Evolutionary conservation across 2,113 vertebrate species (phyloP), one percentile per base, ranked within the genome.

Genomic region (Cromileptes altivelis): DNA sequence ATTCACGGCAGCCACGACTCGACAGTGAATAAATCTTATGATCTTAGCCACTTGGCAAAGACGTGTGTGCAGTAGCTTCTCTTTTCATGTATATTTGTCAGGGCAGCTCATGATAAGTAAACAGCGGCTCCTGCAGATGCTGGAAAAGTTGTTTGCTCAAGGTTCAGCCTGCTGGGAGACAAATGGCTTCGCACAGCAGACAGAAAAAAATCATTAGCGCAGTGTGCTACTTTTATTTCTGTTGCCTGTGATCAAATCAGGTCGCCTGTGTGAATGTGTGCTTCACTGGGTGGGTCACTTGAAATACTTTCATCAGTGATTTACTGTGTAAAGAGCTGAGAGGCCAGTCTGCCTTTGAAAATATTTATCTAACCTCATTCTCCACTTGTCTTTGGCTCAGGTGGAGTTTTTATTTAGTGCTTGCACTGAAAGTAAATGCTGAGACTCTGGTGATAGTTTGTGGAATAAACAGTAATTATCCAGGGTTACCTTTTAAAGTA

Each of bases 211-310:
- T 33, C 82, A 85, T 87, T 78, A 88, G 42, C 1, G 1, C 57
- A 2, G 58, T 42, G 37, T 49, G 56, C 56, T 71, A 8, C 77
- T 78, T 70, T 55, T 78, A 78, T 77, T 83, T 79, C 60, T 91
- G 75, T 86, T 84, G 81, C 89, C 42, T 80, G 78, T 67, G 91
- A 91, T 90, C 84, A 90, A 83, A 85, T 85, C 70, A 86, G 73
- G 80, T 57, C 65, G 45, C 42, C 57, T 58, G 33, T 40, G 65
- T 68, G 42, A 23, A 6, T 13, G 7, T 74, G 12, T 27, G 42
- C 10, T 60, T 60, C 25, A 63, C 78, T 47, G 76, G 77, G 57
- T 33, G 79, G 40, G 81, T 62, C 58, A 42, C 37, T 79, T 69
- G 6, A 70, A 61, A 10, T 42, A 0, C 49, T 70, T 78, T 69